These are phyloP conservation scores for Drosophila paramelanica DNA, from an alignment of 2,888 invertebrate genomes.

Conservation along the genomic window DNA sequence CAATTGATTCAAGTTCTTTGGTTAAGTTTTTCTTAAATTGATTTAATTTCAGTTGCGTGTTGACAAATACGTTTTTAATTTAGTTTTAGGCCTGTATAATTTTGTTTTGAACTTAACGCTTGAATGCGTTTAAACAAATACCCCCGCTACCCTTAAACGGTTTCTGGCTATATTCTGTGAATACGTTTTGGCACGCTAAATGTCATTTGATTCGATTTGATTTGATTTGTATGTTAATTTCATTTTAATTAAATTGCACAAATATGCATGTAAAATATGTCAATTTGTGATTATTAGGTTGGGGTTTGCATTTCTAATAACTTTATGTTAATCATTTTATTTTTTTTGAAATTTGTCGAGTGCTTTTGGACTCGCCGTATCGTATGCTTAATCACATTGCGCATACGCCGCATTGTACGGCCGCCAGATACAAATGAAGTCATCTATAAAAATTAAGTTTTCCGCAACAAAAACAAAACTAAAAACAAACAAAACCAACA, in stretches of 20 bases:
- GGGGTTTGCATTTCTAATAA: conserved; percentile 1
- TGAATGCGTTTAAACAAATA: conserved; percentile 31
- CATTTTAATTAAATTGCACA: neutral
- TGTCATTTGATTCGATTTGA: conserved; percentile 13
- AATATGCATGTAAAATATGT: conserved; percentile 11
- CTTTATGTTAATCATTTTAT: neutral
- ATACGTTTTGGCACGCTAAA: conserved; percentile 7
- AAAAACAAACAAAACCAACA: conserved; percentile 16
- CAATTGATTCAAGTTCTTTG: neutral
- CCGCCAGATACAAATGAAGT: conserved; percentile 52
- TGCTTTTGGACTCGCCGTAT: conserved; percentile 22
- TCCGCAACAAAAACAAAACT: conserved; percentile 35
- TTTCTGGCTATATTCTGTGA: neutral
- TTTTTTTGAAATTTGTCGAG: conserved; percentile 6
- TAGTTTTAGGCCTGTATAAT: conserved; percentile 13
- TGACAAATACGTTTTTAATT: conserved; percentile 8
- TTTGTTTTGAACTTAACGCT: conserved; percentile 39
- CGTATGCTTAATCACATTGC: conserved; percentile 44
- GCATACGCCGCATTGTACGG: conserved; percentile 55
- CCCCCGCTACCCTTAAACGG: neutral
- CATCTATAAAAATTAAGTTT: conserved; percentile 63
- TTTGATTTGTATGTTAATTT: neutral
- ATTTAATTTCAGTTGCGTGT: conserved; percentile 40
- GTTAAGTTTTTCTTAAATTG: neutral
- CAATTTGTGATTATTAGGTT: neutral